Percentiles rank a stretch among this genome's conserved stretches.
Conservation (phyloP, 2,888 invertebrate species). For the Timema cristinae region DNA sequence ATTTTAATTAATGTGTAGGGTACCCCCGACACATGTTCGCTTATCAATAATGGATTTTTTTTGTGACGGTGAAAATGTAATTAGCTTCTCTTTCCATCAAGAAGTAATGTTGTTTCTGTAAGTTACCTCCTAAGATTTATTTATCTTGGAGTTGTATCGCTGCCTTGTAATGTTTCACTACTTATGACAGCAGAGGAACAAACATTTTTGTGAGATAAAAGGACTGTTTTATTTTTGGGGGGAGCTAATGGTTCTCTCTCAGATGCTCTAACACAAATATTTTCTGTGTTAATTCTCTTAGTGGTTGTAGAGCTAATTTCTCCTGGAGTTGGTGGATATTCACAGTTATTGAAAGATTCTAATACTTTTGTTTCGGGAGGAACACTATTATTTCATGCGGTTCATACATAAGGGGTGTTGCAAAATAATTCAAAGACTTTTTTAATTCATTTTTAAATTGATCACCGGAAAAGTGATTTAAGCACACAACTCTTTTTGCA, state of each 20-base stretch:
- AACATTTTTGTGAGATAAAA: neutral
- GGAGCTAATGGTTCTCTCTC: neutral
- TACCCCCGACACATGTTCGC: neutral
- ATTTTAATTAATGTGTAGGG: conserved; percentile 8
- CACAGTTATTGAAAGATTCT: neutral
- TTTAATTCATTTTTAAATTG: conserved; percentile 12
- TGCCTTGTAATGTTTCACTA: neutral
- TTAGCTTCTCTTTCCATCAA: neutral
- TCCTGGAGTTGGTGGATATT: neutral
- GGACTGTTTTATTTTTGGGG: neutral
- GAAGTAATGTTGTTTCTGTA: neutral
- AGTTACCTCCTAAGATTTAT: neutral
- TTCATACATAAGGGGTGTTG: neutral
- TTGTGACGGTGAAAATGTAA: conserved; percentile 8
- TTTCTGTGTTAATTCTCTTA: too few relatives aligned
- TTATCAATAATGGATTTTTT: conserved; percentile 3
- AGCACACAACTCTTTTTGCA: neutral
- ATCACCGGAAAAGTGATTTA: neutral
- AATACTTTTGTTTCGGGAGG: neutral
- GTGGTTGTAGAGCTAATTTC: too few relatives aligned
- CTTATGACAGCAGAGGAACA: neutral
- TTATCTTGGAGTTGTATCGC: neutral
- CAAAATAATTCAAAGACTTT: conserved; percentile 4
- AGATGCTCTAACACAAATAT: too few relatives aligned
- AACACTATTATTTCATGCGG: too few relatives aligned